Conservation (phyloP, 2,888 invertebrate genomes). For the Patella caerulea region DNA sequence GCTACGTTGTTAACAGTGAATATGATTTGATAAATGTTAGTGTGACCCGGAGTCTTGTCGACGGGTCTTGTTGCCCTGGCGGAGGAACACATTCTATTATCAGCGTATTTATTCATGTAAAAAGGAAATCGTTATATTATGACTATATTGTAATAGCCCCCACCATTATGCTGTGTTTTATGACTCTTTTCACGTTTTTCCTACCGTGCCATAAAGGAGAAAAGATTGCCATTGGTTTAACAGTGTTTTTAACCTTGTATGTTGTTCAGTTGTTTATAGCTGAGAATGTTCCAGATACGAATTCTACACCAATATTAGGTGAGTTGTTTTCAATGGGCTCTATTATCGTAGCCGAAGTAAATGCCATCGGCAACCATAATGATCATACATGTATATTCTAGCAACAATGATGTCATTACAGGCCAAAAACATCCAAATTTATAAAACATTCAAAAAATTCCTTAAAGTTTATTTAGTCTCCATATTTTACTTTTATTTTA, state of each 20-base stretch:
- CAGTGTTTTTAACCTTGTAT: slow-evolving; percentile 70
- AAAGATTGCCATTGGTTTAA: slow-evolving; percentile 70
- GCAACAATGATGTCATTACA: not conserved
- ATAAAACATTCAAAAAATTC: not conserved
- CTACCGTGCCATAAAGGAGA: slow-evolving; percentile 70
- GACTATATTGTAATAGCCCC: slow-evolving; percentile 70
- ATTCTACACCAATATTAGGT: slow-evolving; percentile 69
- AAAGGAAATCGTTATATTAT: slow-evolving; percentile 68
- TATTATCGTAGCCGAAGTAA: too few relatives aligned
- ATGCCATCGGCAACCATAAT: not conserved
- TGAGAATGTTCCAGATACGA: slow-evolving; percentile 72
- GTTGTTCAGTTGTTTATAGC: slow-evolving; percentile 70
- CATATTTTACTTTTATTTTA: slow-evolving; percentile 27
- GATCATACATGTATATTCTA: not conserved
- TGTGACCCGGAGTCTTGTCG: slow-evolving; percentile 42
- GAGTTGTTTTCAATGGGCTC: slow-evolving; percentile 25
- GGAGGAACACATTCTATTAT: slow-evolving; percentile 60
- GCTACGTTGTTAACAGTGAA: slow-evolving; percentile 63
- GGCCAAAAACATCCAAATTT: too few relatives aligned
- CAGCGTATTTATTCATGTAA: slow-evolving; percentile 53
- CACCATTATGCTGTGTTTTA: slow-evolving; percentile 67
- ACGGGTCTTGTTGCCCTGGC: slow-evolving; percentile 55
- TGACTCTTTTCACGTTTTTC: slow-evolving; percentile 68
- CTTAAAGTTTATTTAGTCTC: not conserved
- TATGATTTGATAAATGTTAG: slow-evolving; percentile 55